Evolutionary conservation across 1,140 invertebrate genomes (phyloP).

Genomic region (Nebria ingens): DNA sequence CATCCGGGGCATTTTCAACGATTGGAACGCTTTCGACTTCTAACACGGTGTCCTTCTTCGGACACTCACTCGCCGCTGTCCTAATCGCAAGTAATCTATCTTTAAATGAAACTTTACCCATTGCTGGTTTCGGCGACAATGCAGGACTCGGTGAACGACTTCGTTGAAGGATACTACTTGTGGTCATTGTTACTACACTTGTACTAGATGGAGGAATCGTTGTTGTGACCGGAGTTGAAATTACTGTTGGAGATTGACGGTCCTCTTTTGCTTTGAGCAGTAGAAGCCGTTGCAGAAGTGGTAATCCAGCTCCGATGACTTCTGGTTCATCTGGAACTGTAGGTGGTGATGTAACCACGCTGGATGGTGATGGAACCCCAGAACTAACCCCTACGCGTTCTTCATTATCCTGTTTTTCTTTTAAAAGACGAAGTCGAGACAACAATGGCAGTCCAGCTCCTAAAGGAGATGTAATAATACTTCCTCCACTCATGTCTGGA

Average conservation of each 20-base stretch:
- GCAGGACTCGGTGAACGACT: slow-evolving; percentile 9
- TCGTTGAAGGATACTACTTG: slow-evolving; percentile 19
- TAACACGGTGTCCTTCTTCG: slow-evolving; percentile 6
- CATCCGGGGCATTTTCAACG: slow-evolving; percentile 14
- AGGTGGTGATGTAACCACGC: slow-evolving; percentile 25
- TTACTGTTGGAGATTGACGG: slow-evolving; percentile 37
- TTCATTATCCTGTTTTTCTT: slow-evolving; percentile 69
- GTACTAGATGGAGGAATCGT: slow-evolving; percentile 19
- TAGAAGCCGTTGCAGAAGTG: slow-evolving; percentile 65
- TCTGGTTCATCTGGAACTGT: slow-evolving; percentile 41
- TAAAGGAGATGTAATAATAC: not conserved
- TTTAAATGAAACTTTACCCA: slow-evolving; percentile 13
- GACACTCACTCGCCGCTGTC: not conserved
- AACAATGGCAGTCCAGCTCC: slow-evolving; percentile 71
- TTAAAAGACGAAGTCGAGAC: slow-evolving; percentile 62
- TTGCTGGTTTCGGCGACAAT: slow-evolving; percentile 10
- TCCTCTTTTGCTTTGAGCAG: slow-evolving; percentile 73
- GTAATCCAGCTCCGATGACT: slow-evolving; percentile 59
- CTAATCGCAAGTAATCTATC: slow-evolving; percentile 1
- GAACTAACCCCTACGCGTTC: slow-evolving; percentile 31
- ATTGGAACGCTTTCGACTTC: slow-evolving; percentile 9
- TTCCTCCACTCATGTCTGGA: not conserved
- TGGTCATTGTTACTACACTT: slow-evolving; percentile 16
- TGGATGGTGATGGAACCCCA: slow-evolving; percentile 36
- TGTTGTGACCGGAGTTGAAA: not conserved